Percentiles rank a stretch among this genome's conserved stretches.
Evolutionary conservation across 2,797 vertebrate species (phyloP).

Genomic region (Neosalanx taihuensis): DNA sequence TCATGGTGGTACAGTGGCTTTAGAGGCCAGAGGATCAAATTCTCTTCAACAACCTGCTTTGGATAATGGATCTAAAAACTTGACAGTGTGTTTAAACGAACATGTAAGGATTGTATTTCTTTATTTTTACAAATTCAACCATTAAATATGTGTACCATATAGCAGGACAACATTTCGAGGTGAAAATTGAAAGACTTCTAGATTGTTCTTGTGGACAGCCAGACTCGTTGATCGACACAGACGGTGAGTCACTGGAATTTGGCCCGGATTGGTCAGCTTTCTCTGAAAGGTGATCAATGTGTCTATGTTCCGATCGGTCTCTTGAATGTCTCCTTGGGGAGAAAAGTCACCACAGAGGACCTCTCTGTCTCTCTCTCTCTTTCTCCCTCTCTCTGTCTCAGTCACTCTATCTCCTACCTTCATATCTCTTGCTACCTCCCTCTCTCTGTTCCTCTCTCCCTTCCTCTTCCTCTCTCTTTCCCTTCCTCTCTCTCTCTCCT

Average conservation of each 20-base stretch:
- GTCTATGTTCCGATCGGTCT: conserved; percentile 15
- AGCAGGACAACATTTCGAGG: no score
- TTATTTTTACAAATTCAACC: no score
- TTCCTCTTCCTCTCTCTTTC: neutral
- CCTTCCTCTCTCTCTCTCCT: neutral
- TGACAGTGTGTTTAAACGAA: no score
- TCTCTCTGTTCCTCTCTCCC: neutral
- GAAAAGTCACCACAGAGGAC: neutral
- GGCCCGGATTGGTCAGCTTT: conserved; percentile 35
- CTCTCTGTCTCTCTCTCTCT: conserved; percentile 9
- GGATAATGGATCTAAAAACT: no score
- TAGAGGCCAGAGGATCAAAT: no score
- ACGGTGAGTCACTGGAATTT: conserved; percentile 12
- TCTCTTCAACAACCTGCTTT: no score
- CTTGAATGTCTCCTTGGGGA: conserved; percentile 41
- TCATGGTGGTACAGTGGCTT: no score
- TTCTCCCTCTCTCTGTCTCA: neutral
- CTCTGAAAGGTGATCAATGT: conserved; percentile 26
- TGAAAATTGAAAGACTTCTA: no score
- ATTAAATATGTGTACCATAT: no score
- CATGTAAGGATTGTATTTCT: no score
- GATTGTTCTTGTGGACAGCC: no score
- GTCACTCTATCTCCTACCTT: neutral
- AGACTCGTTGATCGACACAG: conserved; percentile 11
- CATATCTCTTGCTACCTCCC: neutral